Base-by-base conservation (phyloP, 1,140 invertebrate species). In the Pogonomyrmex barbatus region DNA sequence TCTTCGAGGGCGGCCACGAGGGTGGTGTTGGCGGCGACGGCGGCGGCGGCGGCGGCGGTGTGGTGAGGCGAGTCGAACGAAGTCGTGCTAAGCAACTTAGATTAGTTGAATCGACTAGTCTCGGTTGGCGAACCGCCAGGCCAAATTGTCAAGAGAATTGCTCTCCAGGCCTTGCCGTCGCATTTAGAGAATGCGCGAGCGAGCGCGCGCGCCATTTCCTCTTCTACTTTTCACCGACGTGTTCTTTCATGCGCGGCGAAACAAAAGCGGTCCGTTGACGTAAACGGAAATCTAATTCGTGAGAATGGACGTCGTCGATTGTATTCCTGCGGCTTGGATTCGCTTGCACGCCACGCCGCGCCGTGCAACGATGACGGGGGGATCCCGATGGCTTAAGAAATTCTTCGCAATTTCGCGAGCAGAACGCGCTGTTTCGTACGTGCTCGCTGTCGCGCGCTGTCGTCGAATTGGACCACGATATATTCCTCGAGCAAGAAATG, bases 71-170 rank as follows among this genome's bases (percentile, higher is more conserved):
- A 90, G 90, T 92, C 89, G 92, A 90, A 92, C 90, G 89, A 93
- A 94, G 92, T 94, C 91, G 93, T 93, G 92, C 93, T 93, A 94
- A 94, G 93, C 93, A 94, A 93, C 93, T 95, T 94, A 93, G 92
- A 95, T 94, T 94, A 94, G 93, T 93, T 92, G 92, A 94, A 94
- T 94, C 94, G 93, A 94, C 93, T 94, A 92, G 93, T 91, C 91
- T 92, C 85, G 81, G 87, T 90, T 94, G 94, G 94, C 93, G 88
- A 89, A 92, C 88, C 92, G 93, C 94, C 94, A 94, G 93, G 87
- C 91, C 93, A 94, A 95, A 94, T 94, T 94, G 93, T 94, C 93
- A 94, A 93, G 94, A 94, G 93, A 94, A 94, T 93, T 94, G 93
- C 91, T 93, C 89, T 86, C 89, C 82, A 73, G 65, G 78, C 88